Evolutionary conservation across 2,113 vertebrate genomes (phyloP).

Genomic region (Podarcis raffonei): DNA sequence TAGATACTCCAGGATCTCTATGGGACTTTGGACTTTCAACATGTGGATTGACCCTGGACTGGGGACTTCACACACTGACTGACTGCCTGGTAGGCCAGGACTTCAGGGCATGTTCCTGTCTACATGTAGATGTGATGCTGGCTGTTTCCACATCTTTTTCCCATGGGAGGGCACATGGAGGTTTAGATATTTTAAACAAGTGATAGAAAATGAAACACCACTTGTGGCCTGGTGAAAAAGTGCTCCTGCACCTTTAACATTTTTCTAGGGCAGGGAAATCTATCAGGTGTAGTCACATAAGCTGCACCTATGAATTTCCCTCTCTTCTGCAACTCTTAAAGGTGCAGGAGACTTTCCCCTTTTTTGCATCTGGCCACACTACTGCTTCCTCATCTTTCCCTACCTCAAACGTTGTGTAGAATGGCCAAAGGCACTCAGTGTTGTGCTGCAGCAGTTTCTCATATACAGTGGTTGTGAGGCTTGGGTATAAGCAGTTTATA

Average conservation of each 20-base stretch:
- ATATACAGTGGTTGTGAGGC: background rate
- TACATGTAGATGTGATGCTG: background rate
- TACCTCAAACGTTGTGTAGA: background rate
- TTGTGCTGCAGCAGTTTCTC: background rate
- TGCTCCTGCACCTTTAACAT: too few species aligned
- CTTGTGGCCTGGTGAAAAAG: background rate
- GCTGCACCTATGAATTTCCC: too few species aligned
- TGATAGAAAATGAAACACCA: background rate
- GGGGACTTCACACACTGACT: too few species aligned
- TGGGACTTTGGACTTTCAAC: too few species aligned
- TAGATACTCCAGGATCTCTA: too few species aligned
- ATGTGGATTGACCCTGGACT: too few species aligned
- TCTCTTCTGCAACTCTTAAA: too few species aligned
- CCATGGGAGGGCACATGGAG: background rate
- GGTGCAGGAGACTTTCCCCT: too few species aligned
- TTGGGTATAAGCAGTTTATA: background rate
- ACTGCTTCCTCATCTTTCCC: background rate
- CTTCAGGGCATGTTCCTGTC: background rate
- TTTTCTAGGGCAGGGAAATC: too few species aligned
- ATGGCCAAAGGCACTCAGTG: background rate
- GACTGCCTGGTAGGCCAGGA: too few species aligned
- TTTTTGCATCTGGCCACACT: too few species aligned
- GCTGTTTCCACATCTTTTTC: background rate
- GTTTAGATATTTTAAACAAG: background rate
- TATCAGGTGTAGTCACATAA: too few species aligned